These are phyloP conservation scores for Hypomecis punctinalis DNA, from an alignment of 2,888 invertebrate genomes.

Conservation along the genomic window DNA sequence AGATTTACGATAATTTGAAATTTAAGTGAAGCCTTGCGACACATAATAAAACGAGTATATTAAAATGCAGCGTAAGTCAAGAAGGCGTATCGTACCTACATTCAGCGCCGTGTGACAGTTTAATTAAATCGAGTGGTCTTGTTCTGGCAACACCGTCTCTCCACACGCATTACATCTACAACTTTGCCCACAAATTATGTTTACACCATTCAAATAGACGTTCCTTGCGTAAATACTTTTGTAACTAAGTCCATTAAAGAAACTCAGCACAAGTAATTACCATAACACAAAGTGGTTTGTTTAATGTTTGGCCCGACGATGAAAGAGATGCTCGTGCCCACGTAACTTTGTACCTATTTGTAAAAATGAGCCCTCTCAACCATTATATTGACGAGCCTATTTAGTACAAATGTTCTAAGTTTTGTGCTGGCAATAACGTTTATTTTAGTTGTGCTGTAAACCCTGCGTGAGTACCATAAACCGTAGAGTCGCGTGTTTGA, in stretches of 20 bases:
- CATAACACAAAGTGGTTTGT: slow-evolving; percentile 72
- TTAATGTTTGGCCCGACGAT: slow-evolving; percentile 65
- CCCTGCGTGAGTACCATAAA: slow-evolving; percentile 72
- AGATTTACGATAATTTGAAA: slow-evolving; percentile 36
- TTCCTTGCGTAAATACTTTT: slow-evolving; percentile 76
- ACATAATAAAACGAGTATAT: slow-evolving; percentile 32
- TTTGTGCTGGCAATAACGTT: slow-evolving; percentile 51
- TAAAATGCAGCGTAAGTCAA: slow-evolving; percentile 18
- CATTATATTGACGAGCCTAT: slow-evolving; percentile 45
- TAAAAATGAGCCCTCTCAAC: slow-evolving; percentile 44
- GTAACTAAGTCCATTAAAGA: slow-evolving; percentile 77
- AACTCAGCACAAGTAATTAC: slow-evolving; percentile 75
- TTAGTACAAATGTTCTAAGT: slow-evolving; percentile 46
- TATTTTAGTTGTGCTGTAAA: slow-evolving; percentile 71
- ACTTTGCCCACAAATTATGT: slow-evolving; percentile 80
- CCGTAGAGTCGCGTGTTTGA: slow-evolving; percentile 77
- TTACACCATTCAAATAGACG: slow-evolving; percentile 80
- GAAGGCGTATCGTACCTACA: slow-evolving; percentile 35
- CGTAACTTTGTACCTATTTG: slow-evolving; percentile 41
- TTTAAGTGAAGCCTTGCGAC: slow-evolving; percentile 33
- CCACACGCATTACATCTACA: slow-evolving; percentile 72
- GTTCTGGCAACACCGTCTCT: slow-evolving; percentile 67
- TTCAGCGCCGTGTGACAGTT: slow-evolving; percentile 61
- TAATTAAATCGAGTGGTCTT: slow-evolving; percentile 71
- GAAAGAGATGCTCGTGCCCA: slow-evolving; percentile 52